Percentiles rank a stretch among this genome's conserved stretches.
These are phyloP conservation scores for Diplodus sargus DNA, from an alignment of 2,797 vertebrate genomes.

Conservation along the genomic window DNA sequence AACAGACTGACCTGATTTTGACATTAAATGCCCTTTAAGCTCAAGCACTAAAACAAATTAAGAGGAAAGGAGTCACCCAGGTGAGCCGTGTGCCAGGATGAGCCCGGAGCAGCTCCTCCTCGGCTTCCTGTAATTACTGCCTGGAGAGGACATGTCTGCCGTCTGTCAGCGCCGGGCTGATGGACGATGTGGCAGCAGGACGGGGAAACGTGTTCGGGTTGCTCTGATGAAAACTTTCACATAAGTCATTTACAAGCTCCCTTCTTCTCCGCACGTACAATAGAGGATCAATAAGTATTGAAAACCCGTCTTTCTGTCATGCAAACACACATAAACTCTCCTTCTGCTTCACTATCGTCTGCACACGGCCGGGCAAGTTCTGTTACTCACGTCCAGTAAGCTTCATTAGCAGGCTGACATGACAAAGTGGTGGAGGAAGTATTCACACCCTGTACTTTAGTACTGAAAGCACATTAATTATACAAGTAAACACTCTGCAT, in stretches of 20 bases:
- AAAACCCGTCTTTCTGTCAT: neutral
- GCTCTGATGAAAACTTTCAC: constrained; percentile 44
- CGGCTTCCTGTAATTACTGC: constrained; percentile 84
- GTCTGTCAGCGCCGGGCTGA: constrained; percentile 80
- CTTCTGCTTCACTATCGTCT: neutral
- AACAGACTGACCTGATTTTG: constrained; percentile 20
- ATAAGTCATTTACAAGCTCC: constrained; percentile 14
- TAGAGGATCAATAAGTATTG: constrained; percentile 12
- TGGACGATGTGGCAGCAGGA: constrained; percentile 59
- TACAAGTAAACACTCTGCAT: neutral
- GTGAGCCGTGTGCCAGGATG: constrained; percentile 75
- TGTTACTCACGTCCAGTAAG: neutral
- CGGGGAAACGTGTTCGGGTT: constrained; percentile 39
- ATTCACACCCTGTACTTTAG: neutral
- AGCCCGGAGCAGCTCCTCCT: constrained; percentile 78
- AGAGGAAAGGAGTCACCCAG: constrained; percentile 60
- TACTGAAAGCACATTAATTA: neutral
- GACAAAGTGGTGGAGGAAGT: neutral
- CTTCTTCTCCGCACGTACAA: constrained; percentile 2
- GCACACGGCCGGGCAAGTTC: neutral
- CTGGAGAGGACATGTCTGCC: constrained; percentile 74
- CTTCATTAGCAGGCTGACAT: neutral
- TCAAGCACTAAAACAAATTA: constrained; percentile 38
- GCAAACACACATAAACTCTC: neutral
- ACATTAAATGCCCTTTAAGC: constrained; percentile 43